Conservation (phyloP, 2,113 vertebrate species). For the Ursus arctos region DNA sequence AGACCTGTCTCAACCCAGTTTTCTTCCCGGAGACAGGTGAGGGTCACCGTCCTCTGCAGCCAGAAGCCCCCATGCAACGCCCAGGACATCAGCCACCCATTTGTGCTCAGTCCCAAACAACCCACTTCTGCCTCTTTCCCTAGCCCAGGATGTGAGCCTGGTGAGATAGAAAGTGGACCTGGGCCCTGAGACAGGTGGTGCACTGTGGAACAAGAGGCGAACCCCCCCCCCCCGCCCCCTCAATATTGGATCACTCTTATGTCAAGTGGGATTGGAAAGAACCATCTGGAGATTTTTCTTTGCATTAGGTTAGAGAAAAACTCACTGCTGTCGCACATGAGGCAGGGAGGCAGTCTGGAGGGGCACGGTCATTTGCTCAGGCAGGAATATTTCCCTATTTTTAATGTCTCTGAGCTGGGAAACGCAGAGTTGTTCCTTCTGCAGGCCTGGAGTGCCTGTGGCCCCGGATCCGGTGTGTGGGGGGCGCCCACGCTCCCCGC, state of each 20-base stretch:
- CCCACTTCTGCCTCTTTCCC: too few relatives aligned
- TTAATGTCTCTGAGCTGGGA: background rate
- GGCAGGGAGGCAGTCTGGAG: background rate
- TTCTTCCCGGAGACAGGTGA: background rate
- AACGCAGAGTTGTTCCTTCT: background rate
- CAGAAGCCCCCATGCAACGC: background rate
- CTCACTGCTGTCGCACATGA: background rate
- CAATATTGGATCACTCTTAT: background rate
- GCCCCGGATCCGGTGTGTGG: fast-evolving
- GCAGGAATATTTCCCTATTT: background rate
- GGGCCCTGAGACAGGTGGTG: background rate
- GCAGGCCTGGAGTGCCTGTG: background rate
- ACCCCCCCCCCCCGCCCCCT: background rate
- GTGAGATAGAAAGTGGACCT: background rate
- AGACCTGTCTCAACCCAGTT: background rate
- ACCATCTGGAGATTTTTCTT: background rate
- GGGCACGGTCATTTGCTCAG: background rate
- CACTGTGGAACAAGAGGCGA: background rate
- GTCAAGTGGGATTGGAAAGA: background rate
- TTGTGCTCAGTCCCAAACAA: background rate
- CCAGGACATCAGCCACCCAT: background rate
- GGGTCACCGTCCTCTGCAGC: background rate
- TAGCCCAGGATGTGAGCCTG: background rate
- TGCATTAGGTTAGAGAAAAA: background rate
- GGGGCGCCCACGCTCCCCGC: fast-evolving